Percentiles rank a stretch among this genome's conserved stretches.
Evolutionary conservation across 2,113 vertebrate genomes (phyloP).

Genomic region (Megaptera novaeangliae): DNA sequence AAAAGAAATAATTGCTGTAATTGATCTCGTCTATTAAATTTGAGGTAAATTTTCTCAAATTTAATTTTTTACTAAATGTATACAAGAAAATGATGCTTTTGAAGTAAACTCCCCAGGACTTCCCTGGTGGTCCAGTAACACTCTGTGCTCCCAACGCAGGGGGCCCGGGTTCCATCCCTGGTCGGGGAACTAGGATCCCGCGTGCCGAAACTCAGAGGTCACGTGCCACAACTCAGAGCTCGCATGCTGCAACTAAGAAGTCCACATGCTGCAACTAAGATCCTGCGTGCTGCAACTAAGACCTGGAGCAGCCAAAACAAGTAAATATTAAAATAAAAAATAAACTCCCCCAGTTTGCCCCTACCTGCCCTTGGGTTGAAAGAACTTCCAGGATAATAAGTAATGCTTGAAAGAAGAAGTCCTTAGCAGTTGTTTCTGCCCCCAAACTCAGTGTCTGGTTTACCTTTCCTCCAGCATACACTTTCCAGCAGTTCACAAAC

Average conservation of each 20-base stretch:
- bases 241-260: too few relatives aligned
- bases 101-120: neutral
- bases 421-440: neutral
- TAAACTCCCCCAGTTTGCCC: neutral
- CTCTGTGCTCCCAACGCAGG: too few relatives aligned
- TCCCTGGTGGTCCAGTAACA: too few relatives aligned
- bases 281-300: too few relatives aligned
- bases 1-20: neutral
- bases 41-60: neutral
- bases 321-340: too few relatives aligned
- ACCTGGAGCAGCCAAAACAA: too few relatives aligned
- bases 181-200: too few relatives aligned
- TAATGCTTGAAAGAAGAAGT: neutral
- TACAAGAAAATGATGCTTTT: neutral
- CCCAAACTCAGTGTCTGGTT: neutral
- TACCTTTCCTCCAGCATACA: neutral
- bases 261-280: too few relatives aligned
- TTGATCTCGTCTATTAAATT: neutral
- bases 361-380: neutral
- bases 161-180: too few relatives aligned
- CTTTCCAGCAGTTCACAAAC: neutral
- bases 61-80: neutral
- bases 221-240: too few relatives aligned
- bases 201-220: too few relatives aligned
- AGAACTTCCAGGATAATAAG: neutral